phyloP scores from a whole-genome alignment of 1,140 invertebrate species.

The Hetaerina americana region DNA sequence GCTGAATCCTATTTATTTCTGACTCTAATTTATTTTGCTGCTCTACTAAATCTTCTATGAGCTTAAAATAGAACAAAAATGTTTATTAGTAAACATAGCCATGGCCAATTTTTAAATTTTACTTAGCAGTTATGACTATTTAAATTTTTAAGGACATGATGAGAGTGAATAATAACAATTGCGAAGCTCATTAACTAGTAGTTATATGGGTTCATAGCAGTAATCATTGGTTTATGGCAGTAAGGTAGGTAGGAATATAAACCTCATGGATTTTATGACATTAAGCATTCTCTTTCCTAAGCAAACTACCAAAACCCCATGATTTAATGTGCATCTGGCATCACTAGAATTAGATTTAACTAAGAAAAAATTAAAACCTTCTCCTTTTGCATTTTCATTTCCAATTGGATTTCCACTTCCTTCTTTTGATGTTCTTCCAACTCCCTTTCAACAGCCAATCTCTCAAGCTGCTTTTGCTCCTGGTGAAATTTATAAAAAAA shows the following conservation, averaged over 20 bases:
- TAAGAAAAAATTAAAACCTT: no score
- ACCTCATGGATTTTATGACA: no score
- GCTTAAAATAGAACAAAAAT: constrained; percentile 25
- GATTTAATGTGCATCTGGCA: no score
- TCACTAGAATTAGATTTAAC: neutral
- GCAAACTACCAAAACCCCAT: no score
- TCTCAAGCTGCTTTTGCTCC: constrained; percentile 35
- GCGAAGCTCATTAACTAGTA: no score
- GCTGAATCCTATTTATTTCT: constrained; percentile 50
- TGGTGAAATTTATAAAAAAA: constrained; percentile 21
- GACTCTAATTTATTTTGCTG: constrained; percentile 47
- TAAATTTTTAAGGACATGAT: neutral
- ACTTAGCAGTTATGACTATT: neutral
- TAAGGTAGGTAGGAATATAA: no score
- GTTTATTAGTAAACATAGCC: no score
- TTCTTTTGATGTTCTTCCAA: constrained; percentile 37
- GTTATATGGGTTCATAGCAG: no score
- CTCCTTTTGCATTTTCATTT: constrained; percentile 35
- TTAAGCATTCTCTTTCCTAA: no score
- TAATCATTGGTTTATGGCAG: no score
- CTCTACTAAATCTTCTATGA: constrained; percentile 42
- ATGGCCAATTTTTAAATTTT: neutral
- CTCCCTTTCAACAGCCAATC: constrained; percentile 38
- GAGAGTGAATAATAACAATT: neutral
- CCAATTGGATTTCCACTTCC: constrained; percentile 36